Conservation (phyloP, 2,797 vertebrate species). For the Cercopithecus diana region DNA sequence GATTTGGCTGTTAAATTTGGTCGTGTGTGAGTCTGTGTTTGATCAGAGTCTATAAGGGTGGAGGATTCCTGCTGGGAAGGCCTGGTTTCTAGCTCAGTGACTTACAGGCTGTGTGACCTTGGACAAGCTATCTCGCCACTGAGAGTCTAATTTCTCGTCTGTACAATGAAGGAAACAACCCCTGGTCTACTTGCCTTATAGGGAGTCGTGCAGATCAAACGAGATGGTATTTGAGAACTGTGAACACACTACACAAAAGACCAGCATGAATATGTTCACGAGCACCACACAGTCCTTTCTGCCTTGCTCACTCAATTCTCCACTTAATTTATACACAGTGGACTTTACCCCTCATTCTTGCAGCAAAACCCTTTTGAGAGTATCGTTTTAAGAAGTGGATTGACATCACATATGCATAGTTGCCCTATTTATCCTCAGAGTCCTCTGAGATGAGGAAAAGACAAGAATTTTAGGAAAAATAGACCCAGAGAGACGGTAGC, state of each 20-base stretch:
- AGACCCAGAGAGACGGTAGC: neutral
- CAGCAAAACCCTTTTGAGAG: neutral
- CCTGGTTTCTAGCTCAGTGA: neutral
- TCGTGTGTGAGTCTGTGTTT: neutral
- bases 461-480: neutral
- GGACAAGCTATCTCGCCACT: neutral
- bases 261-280: neutral
- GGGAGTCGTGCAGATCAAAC: neutral
- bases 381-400: constrained; percentile 9
- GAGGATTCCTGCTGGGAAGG: neutral
- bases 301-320: neutral
- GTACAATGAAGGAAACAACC: neutral
- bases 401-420: neutral
- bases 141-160: neutral
- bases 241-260: neutral
- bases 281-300: neutral
- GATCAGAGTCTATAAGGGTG: neutral
- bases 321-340: neutral
- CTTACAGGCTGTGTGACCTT: neutral
- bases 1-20: constrained; percentile 14
- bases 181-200: neutral
- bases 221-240: neutral
- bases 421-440: neutral
- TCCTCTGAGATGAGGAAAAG: neutral
- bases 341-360: neutral